Evolutionary conservation across 2,113 vertebrate species (phyloP).

Genomic region (Boleophthalmus pectinirostris): DNA sequence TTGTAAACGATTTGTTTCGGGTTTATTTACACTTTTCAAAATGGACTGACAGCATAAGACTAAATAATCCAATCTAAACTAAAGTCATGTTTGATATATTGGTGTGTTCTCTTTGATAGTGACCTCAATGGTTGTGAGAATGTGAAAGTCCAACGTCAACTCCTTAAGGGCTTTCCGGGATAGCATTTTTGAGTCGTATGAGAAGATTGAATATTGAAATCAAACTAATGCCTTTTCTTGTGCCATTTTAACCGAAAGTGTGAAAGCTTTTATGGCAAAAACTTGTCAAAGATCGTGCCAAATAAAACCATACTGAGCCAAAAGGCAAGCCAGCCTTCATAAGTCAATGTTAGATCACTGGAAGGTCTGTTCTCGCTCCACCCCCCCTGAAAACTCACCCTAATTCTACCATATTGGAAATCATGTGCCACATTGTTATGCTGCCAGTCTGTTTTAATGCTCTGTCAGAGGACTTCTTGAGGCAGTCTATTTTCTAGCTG

Average conservation of each 20-base stretch:
- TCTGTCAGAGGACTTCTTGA: slow-evolving; percentile 71
- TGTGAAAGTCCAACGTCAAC: slow-evolving; percentile 67
- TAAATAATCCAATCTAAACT: slow-evolving; percentile 52
- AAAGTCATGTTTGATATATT: slow-evolving; percentile 66
- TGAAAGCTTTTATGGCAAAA: slow-evolving; percentile 63
- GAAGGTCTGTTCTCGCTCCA: slow-evolving; percentile 60
- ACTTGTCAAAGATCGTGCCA: slow-evolving; percentile 72
- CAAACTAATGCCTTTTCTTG: slow-evolving; percentile 57
- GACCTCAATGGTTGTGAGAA: slow-evolving; percentile 45
- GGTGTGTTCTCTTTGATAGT: slow-evolving; percentile 55
- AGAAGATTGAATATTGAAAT: slow-evolving; percentile 42
- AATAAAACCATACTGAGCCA: slow-evolving; percentile 77
- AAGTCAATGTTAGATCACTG: slow-evolving; percentile 66
- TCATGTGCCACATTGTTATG: slow-evolving; percentile 72
- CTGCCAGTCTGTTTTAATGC: slow-evolving; percentile 78
- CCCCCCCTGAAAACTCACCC: slow-evolving; percentile 63
- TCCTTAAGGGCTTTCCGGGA: slow-evolving; percentile 68
- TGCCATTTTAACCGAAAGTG: slow-evolving; percentile 63
- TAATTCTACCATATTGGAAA: slow-evolving; percentile 60
- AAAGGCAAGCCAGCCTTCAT: slow-evolving; percentile 72
- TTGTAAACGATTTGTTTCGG: slow-evolving; percentile 33
- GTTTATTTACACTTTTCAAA: slow-evolving; percentile 58
- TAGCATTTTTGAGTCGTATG: slow-evolving; percentile 62
- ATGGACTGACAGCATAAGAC: slow-evolving; percentile 79
- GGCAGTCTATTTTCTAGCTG: slow-evolving; percentile 72